phyloP scores from a whole-genome alignment of 2,888 invertebrate species.

The Papilio demoleus region DNA sequence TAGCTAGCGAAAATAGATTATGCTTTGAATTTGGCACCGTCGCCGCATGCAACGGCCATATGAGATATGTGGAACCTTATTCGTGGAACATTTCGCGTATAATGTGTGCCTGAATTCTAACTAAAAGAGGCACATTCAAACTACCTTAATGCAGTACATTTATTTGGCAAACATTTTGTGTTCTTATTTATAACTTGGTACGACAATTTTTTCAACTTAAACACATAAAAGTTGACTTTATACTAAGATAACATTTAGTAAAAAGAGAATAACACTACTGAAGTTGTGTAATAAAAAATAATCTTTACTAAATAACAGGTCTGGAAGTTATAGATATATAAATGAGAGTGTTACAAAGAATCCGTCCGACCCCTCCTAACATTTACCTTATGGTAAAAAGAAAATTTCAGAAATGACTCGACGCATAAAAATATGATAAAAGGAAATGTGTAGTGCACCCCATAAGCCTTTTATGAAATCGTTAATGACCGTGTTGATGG shows the following conservation, averaged over 20 bases:
- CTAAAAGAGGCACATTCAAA: conserved; percentile 26
- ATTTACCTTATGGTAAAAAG: conserved; percentile 58
- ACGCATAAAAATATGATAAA: conserved; percentile 74
- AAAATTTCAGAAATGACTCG: conserved; percentile 70
- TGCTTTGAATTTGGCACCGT: conserved; percentile 67
- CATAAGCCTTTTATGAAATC: conserved; percentile 79
- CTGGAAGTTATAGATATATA: conserved; percentile 4
- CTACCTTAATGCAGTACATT: conserved; percentile 12
- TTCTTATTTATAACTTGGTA: not conserved
- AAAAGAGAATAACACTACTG: too few relatives aligned
- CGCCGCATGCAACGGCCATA: conserved; percentile 54
- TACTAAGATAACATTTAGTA: too few relatives aligned
- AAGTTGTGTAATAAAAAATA: too few relatives aligned
- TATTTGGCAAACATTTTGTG: conserved; percentile 5
- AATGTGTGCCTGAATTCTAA: conserved; percentile 26
- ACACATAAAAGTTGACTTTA: too few relatives aligned
- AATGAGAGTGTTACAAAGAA: conserved; percentile 6
- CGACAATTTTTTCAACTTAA: not conserved
- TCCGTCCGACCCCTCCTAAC: conserved; percentile 29
- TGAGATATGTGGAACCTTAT: conserved; percentile 58
- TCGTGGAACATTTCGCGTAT: conserved; percentile 46
- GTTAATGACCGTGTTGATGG: conserved; percentile 75
- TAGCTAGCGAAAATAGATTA: conserved; percentile 67
- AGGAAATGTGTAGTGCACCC: conserved; percentile 68
- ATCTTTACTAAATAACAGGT: too few relatives aligned